Base-by-base conservation (phyloP, 2,113 vertebrate genomes). In the Aegithalos caudatus region DNA sequence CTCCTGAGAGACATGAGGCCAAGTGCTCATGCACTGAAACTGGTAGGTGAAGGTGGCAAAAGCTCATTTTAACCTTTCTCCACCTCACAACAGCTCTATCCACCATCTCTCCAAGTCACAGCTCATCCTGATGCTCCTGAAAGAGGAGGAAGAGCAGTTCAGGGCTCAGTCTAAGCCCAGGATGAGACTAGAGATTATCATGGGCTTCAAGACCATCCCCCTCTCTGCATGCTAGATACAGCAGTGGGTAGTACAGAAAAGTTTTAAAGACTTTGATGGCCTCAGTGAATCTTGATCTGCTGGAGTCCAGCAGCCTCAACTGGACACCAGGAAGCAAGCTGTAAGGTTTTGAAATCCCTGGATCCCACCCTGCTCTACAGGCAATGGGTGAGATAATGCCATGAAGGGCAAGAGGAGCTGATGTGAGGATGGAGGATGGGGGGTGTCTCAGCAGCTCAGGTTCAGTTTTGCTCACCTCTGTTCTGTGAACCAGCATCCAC, bases 401-500 rank as follows among this genome's bases (percentile, higher is more conserved):
- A 38, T 1, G 6, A 86, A 31, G 28, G 11, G 42, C 27, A 58
- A 54, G 62, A 66, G 29, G 3, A 65, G 31, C 24, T 38, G 37
- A 29, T 12, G 9, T 23, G 54, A 74, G 48, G 57, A 22, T 17
- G 25, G 25, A 76, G 51, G 35, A 20, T 14, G 29, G 35, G 6
- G n/a, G 10, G 10, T 28, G 15, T 21, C 65, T 44, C 48, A 86
- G 65, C 58, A 67, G 37, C 51, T 64, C 9, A 7, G 58, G 18
- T 1, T 50, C 33, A 95, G 96, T 33, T 18, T 1, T 7, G 37
- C 97, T 88, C 95, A 99, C 99, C 98, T 99, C 99, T 14, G 99
- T 99, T 96, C 99, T 98, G 96, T 99, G 99, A 44, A 99, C 99
- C 95, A 99, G 98, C 99, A 99, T 99, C 99, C 99, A 99, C 91